Evolutionary conservation across 2,888 invertebrate species (phyloP), one percentile per base, ranked within the genome.

Genomic region (Diadromus collaris): DNA sequence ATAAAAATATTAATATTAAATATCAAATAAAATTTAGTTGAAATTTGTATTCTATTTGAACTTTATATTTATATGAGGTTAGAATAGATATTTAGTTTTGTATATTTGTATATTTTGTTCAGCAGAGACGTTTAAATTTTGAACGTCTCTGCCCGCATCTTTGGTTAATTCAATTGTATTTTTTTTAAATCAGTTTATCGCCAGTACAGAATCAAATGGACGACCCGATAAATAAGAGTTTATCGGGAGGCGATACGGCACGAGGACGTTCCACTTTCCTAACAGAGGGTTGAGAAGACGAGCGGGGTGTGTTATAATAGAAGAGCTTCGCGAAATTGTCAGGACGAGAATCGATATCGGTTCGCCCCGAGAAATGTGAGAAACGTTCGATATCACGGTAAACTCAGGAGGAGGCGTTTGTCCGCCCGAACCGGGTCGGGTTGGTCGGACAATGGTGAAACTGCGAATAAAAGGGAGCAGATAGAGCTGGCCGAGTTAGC

Each of bases 401-500:
- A 48, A 34, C 60, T 41, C 58, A n/a, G 27, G 21, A 32, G 21
- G 24, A n/a, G 48, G 32, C 16, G 48, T 24, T 74, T 58, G 60
- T 64, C 78, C 64, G 65, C 73, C 68, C 63, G n/a, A 46, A 9
- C 46, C 70, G 10, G 13, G n/a, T 46, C 56, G 41, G 24, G 44
- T 27, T n/a, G n/a, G 38, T 71, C 41, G 58, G 76, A 71, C 79
- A 79, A 79, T 72, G 76, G 63, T 10, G 76, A 64, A 71, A 67
- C 75, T 58, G 67, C 72, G 79, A 79, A 79, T 79, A 71, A 79
- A 75, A 67, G 67, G 41, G 16, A 38, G 38, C 38, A 71, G 71
- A 71, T 75, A 63, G n/a, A n/a, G 58, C 21, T 60, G 46, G 51
- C 32, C 44, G 58, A 70, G 78, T 78, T 65, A 56, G 16, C 13